These are phyloP conservation scores for Carposina sasakii DNA, from an alignment of 1,140 invertebrate species.

Conservation along the genomic window DNA sequence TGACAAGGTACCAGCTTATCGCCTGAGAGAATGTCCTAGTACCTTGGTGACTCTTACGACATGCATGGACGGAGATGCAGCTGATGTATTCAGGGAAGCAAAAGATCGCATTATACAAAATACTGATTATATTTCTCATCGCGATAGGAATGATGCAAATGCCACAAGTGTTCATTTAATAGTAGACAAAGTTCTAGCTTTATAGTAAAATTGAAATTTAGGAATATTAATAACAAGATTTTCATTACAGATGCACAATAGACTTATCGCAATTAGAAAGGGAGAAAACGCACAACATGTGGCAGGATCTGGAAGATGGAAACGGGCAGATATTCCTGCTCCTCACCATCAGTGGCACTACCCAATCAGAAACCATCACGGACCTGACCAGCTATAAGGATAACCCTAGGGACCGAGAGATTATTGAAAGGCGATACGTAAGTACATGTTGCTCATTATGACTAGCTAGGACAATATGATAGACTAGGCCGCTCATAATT, in stretches of 20 bases:
- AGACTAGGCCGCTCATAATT: too few relatives aligned
- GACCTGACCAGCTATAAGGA: constrained; percentile 90
- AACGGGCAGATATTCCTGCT: constrained; percentile 91
- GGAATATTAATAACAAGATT: neutral
- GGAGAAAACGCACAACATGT: constrained; percentile 93
- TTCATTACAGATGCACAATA: constrained; percentile 84
- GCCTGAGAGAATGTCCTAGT: too few relatives aligned
- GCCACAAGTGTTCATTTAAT: too few relatives aligned
- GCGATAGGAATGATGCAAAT: too few relatives aligned
- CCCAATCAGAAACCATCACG: constrained; percentile 92
- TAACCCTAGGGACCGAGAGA: constrained; percentile 79
- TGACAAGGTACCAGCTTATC: too few relatives aligned
- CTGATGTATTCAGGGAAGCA: too few relatives aligned
- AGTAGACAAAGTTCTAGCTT: too few relatives aligned
- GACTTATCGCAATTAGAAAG: constrained; percentile 89
- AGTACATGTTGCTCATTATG: constrained; percentile 42
- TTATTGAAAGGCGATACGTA: constrained; percentile 86
- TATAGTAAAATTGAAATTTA: neutral
- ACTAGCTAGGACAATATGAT: too few relatives aligned
- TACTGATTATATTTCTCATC: too few relatives aligned
- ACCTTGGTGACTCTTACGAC: too few relatives aligned
- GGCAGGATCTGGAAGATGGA: constrained; percentile 91
- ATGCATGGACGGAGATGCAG: too few relatives aligned
- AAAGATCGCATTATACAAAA: too few relatives aligned
- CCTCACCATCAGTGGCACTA: constrained; percentile 95